Conservation (phyloP, 92 coral and sea anemone species). For the Blastomussa wellsi region DNA sequence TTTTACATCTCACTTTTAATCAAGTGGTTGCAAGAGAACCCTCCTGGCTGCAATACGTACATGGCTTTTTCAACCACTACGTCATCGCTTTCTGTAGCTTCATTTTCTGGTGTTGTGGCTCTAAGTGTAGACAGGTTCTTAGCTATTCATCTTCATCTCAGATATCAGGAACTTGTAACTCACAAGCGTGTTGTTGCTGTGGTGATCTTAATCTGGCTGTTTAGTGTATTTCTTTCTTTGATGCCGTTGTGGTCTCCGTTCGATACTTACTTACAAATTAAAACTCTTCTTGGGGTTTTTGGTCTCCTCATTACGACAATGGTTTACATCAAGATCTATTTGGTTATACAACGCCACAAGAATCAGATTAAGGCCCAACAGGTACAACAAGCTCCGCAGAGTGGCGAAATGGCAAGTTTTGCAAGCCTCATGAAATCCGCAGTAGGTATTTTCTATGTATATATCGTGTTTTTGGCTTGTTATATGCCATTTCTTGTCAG, state of each 20-base stretch:
- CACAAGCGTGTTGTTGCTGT: constrained; percentile 27
- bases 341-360: not conserved
- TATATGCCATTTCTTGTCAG: not conserved
- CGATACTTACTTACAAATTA: not conserved
- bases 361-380: not conserved
- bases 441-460: not conserved
- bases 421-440: not conserved
- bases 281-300: too few species aligned
- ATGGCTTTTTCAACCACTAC: not conserved
- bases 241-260: not conserved
- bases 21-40: too few species aligned
- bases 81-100: not conserved
- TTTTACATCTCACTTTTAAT: not conserved
- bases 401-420: not conserved
- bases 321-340: not conserved
- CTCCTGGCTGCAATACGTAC: too few species aligned
- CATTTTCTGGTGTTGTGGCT: constrained; percentile 11
- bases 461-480: not conserved
- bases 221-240: not conserved
- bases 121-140: constrained; percentile 19
- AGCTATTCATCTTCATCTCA: constrained; percentile 24
- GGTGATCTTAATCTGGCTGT: constrained; percentile 3
- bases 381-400: not conserved
- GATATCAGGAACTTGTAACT: constrained; percentile 37
- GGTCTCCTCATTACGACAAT: too few species aligned